Percentiles rank a stretch among this genome's conserved stretches.
Evolutionary conservation across 2,888 invertebrate genomes (phyloP).

Genomic region (Nomada lathburiana): DNA sequence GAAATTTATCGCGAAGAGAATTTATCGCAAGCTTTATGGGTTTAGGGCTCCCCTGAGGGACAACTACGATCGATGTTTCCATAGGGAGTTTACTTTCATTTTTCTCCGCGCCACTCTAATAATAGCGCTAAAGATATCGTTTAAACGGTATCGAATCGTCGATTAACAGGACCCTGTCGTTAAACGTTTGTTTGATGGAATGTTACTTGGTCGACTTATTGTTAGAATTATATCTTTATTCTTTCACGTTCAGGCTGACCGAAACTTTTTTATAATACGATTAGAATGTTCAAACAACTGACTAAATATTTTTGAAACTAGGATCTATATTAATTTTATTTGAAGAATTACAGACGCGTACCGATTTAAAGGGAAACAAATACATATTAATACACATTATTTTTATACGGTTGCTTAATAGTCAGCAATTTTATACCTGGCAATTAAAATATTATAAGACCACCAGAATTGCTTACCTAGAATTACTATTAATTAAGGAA

Average conservation of each 20-base stretch:
- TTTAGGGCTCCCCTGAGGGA: constrained; percentile 22
- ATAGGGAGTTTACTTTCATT: constrained; percentile 27
- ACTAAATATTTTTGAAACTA: background rate
- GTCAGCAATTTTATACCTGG: too few relatives aligned
- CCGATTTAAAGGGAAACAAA: too few relatives aligned
- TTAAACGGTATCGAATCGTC: constrained; percentile 14
- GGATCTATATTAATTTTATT: background rate
- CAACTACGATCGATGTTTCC: constrained; percentile 28
- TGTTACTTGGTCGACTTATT: background rate
- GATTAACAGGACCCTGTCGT: background rate
- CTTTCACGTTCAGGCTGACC: too few relatives aligned
- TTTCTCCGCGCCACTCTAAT: constrained; percentile 9
- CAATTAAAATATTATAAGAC: too few relatives aligned
- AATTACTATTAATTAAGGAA: too few relatives aligned
- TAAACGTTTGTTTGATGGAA: background rate
- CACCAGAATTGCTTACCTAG: too few relatives aligned
- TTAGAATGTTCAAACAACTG: background rate
- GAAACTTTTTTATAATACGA: too few relatives aligned
- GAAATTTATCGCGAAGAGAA: constrained; percentile 17
- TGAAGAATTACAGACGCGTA: background rate
- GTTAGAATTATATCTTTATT: too few relatives aligned
- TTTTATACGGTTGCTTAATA: too few relatives aligned
- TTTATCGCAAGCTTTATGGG: constrained; percentile 23
- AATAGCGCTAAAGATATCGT: background rate
- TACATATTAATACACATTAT: too few relatives aligned